phyloP scores from a whole-genome alignment of 2,797 vertebrate species.

The Nyctalus aviator region DNA sequence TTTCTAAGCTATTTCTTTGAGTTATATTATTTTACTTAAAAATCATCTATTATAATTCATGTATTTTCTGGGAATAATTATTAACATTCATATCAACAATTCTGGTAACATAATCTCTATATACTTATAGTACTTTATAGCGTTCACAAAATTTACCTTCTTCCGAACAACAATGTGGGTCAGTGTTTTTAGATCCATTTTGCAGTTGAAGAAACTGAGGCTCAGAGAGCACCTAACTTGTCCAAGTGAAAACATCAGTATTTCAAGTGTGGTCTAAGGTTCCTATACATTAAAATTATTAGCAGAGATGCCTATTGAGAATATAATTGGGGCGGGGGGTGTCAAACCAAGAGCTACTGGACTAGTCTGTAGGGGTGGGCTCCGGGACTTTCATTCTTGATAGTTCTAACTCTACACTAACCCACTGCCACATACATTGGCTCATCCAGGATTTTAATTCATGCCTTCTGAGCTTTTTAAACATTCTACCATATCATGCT shows the following conservation, averaged over 20 bases:
- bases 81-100: not conserved
- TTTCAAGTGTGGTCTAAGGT: not conserved
- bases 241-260: not conserved
- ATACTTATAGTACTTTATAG: not conserved
- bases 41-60: not conserved
- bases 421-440: not conserved
- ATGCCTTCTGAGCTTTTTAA: not conserved
- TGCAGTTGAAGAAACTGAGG: not conserved
- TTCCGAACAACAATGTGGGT: not conserved
- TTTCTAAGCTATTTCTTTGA: slow-evolving; percentile 18
- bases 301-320: not conserved
- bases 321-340: not conserved
- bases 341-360: not conserved
- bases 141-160: not conserved
- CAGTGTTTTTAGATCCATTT: not conserved
- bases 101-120: not conserved
- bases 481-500: not conserved
- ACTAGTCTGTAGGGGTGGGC: not conserved
- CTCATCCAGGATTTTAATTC: not conserved
- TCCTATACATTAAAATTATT: not conserved
- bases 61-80: not conserved
- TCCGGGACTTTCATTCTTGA: not conserved
- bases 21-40: not conserved
- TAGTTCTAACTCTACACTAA: not conserved
- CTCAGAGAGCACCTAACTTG: not conserved